phyloP scores from a whole-genome alignment of 2,113 vertebrate genomes.

The Megaceryle maxima region DNA sequence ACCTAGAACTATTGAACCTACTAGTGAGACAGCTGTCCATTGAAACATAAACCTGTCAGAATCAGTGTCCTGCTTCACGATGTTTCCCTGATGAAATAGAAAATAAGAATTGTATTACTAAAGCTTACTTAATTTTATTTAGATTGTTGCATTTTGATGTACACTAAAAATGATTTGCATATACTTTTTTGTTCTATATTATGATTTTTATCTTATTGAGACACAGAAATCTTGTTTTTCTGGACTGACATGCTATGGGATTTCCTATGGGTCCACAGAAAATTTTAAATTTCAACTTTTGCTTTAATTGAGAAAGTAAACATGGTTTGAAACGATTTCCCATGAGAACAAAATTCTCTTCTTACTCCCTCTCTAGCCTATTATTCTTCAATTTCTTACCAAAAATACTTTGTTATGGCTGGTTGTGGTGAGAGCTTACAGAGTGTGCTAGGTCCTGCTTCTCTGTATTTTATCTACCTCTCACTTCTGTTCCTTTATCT shows the following conservation, averaged over 20 bases:
- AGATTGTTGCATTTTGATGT: neutral
- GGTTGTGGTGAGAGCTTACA: neutral
- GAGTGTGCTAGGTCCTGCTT: neutral
- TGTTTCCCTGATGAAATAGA: neutral
- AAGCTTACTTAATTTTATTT: neutral
- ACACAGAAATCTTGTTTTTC: neutral
- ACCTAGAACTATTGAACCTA: neutral
- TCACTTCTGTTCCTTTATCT: neutral
- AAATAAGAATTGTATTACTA: neutral
- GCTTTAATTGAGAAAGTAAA: neutral
- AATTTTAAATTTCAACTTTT: neutral
- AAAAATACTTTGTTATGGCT: neutral
- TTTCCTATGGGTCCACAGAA: neutral
- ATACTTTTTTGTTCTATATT: neutral
- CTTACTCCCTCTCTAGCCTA: neutral
- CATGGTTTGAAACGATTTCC: neutral
- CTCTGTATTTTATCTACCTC: neutral
- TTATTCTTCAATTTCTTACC: neutral
- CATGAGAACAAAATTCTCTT: neutral
- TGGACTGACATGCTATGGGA: neutral
- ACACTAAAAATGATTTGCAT: neutral
- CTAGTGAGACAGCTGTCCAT: neutral
- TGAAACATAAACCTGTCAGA: neutral
- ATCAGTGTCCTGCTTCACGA: neutral
- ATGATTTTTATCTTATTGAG: neutral